These are phyloP conservation scores for Myotis daubentonii DNA, from an alignment of 2,797 vertebrate species.

Conservation along the genomic window DNA sequence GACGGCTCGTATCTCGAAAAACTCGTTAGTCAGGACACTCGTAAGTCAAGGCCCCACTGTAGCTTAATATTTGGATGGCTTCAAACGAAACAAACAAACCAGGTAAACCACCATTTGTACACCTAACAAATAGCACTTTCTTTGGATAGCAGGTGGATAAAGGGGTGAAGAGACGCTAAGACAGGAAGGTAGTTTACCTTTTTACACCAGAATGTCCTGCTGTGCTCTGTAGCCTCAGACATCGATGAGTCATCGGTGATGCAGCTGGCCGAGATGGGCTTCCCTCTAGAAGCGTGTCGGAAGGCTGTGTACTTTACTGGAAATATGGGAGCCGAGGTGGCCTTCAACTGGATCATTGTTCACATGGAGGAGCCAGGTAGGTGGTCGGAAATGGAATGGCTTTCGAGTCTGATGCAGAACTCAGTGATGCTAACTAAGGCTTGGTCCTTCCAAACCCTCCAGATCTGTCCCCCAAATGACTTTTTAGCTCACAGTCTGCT, in stretches of 20 bases:
- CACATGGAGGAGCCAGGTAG: slow-evolving; percentile 99
- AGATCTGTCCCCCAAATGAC: background rate
- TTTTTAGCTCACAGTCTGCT: background rate
- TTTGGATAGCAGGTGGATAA: background rate
- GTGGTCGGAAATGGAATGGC: slow-evolving; percentile 54
- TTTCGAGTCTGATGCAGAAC: background rate
- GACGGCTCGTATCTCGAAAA: background rate
- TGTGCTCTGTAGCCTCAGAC: slow-evolving; percentile 91
- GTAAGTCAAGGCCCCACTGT: no score
- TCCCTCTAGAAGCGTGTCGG: slow-evolving; percentile 96
- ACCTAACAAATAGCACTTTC: background rate
- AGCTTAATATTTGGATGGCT: slow-evolving; percentile 26
- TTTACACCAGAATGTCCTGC: background rate
- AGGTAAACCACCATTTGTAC: background rate
- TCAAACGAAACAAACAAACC: background rate
- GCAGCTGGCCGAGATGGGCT: slow-evolving; percentile 99
- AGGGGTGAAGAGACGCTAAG: background rate
- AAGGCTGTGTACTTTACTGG: slow-evolving; percentile 99
- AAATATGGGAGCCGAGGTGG: slow-evolving; percentile 97
- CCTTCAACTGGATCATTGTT: slow-evolving; percentile 99
- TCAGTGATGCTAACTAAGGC: background rate
- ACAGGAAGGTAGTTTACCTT: background rate
- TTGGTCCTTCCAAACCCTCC: background rate
- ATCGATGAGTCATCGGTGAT: slow-evolving; percentile 97
- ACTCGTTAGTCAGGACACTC: no score